Evolutionary conservation across 35 echinoderm and acorn worm genomes (phyloP).

Genomic region (Acanthaster planci): DNA sequence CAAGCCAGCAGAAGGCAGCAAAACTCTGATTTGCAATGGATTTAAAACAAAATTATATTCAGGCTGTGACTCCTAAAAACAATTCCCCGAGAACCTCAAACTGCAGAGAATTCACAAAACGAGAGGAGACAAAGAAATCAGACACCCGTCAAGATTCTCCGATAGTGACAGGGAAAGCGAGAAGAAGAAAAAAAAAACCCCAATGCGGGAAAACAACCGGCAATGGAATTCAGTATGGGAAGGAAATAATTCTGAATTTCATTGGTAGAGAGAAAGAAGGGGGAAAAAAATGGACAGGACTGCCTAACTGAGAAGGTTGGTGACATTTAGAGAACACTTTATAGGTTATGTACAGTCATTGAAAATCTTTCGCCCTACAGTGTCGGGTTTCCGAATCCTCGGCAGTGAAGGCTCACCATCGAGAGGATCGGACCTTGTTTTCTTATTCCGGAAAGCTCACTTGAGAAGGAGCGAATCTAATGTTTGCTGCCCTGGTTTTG

Average conservation of each 20-base stretch:
- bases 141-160: background rate
- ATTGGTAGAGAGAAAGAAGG: too few relatives aligned
- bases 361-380: background rate
- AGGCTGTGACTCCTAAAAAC: too few relatives aligned
- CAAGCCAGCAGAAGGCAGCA: too few relatives aligned
- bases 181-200: background rate
- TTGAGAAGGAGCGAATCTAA: background rate
- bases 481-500: background rate
- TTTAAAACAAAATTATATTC: too few relatives aligned
- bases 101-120: background rate
- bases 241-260: too few relatives aligned
- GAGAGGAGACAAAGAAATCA: background rate
- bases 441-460: conserved; percentile 13
- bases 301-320: background rate
- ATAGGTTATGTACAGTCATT: background rate
- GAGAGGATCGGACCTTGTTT: background rate
- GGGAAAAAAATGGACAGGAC: background rate
- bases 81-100: background rate
- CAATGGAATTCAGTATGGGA: too few relatives aligned
- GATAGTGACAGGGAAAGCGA: background rate
- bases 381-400: conserved; percentile 10
- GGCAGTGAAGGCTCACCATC: background rate
- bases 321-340: conserved; percentile 27
- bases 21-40: too few relatives aligned
- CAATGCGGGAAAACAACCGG: too few relatives aligned